Evolutionary conservation across 1,140 invertebrate species (phyloP).

Genomic region (Branchinecta lynchi): DNA sequence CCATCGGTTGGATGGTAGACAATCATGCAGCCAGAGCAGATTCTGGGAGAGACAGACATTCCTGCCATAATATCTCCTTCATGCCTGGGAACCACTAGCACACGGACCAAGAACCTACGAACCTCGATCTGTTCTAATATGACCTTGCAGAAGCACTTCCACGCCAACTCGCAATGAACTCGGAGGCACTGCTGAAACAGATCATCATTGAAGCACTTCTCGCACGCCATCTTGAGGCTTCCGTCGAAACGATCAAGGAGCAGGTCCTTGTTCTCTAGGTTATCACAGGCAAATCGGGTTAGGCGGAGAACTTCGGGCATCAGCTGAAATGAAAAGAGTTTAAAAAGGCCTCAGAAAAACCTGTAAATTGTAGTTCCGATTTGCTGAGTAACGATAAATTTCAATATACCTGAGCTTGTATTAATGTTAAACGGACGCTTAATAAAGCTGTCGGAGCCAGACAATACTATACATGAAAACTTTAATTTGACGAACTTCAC

Average conservation of each 20-base stretch:
- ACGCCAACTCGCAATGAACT: slow-evolving; percentile 11
- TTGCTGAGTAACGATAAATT: no score
- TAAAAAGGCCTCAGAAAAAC: background rate
- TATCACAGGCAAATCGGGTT: slow-evolving; percentile 3
- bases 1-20: no score
- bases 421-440: no score
- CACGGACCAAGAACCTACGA: background rate
- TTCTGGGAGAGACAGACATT: no score
- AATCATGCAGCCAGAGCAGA: no score
- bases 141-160: slow-evolving; percentile 13
- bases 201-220: background rate
- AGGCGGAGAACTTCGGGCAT: background rate
- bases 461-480: no score
- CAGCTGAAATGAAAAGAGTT: background rate
- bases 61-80: background rate
- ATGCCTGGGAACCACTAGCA: no score
- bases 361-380: no score
- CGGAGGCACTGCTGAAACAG: background rate
- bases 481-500: no score
- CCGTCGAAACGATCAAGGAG: background rate
- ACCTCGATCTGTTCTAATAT: slow-evolving; percentile 1
- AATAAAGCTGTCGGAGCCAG: no score
- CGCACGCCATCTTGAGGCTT: background rate
- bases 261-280: background rate
- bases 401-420: no score